Evolutionary conservation across 2,797 vertebrate genomes (phyloP), one percentile per base, ranked within the genome.

Genomic region (Pelodytes ibericus): DNA sequence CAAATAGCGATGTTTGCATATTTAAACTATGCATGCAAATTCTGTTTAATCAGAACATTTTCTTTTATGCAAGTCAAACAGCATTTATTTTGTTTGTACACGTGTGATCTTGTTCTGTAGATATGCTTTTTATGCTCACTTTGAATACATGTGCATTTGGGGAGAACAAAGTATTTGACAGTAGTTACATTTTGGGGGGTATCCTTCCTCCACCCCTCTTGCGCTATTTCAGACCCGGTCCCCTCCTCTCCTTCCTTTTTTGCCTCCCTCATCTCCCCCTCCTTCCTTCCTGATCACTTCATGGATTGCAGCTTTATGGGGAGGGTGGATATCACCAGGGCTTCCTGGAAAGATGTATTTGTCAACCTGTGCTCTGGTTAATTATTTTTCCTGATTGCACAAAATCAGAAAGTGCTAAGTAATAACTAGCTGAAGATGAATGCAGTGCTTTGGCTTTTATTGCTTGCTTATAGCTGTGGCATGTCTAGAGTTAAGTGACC

Each of bases 221-320:
- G 13, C 25, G 47, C 7, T 16, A 10, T 39, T 61, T 9, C 0
- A 24, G 30, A 30, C 1, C 13, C 16, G 6, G 27, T 24, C 2
- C 24, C 51, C 66, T 67, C 71, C 49, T 76, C 78, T 53, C 33
- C 31, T 71, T 62, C 75, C 59, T 72, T 16, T 53, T 49, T 25
- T 64, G 29, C 75, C 67, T 30, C 75, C 22, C 41, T 36, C 47
- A n/a, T 31, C 36, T 26, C 56, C 15, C 61, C 47, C 7, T 29
- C 63, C 72, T 70, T 77, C 61, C 79, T 82, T 64, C 62, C 80
- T 7, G 71, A 63, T 82, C 62, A 13, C 66, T 24, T 58, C 68
- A 77, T 74, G 81, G 62, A 79, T 79, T 72, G 62, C 56, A 72
- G 75, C 68, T 64, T 24, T 67, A 53, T 78, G 71, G 65, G 76